phyloP scores from a whole-genome alignment of 2,113 vertebrate genomes.

The Callionymus lyra region DNA sequence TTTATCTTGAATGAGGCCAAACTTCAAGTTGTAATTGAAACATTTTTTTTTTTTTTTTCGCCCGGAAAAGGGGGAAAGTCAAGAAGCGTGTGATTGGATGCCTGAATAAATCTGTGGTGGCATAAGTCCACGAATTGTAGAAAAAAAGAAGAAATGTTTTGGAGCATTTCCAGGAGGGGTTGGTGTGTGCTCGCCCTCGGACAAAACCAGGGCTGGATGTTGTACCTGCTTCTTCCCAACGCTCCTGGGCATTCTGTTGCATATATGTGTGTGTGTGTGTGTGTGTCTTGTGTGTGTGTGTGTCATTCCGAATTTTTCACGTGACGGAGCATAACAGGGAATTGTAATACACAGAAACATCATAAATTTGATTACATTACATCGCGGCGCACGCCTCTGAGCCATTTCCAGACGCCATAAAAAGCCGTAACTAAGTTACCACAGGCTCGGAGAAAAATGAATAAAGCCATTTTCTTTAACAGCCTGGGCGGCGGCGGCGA shows the following conservation, averaged over 20 bases:
- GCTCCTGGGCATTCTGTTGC: conserved; percentile 13
- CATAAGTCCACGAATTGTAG: conserved; percentile 4
- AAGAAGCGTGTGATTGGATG: conserved; percentile 31
- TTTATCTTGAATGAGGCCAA: conserved; percentile 17
- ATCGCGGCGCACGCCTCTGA: conserved; percentile 48
- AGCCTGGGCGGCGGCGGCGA: conserved; percentile 32
- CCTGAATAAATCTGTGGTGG: conserved; percentile 25
- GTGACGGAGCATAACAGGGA: conserved; percentile 54
- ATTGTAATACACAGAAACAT: conserved; percentile 63
- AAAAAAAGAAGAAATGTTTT: conserved; percentile 16
- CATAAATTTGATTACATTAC: conserved; percentile 65
- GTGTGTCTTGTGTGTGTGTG: conserved; percentile 6
- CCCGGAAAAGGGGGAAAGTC: conserved; percentile 30
- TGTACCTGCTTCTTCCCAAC: conserved; percentile 24
- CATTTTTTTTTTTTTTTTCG: too few relatives aligned
- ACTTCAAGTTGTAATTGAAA: conserved; percentile 12
- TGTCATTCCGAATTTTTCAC: conserved; percentile 45
- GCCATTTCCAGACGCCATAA: conserved; percentile 58
- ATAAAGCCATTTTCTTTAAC: conserved; percentile 63
- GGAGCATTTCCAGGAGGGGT: conserved; percentile 20
- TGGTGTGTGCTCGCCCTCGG: conserved; percentile 5
- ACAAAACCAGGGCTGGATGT: conserved; percentile 20
- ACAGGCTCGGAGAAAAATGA: conserved; percentile 54
- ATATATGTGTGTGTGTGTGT: conserved; percentile 1
- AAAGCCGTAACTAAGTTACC: conserved; percentile 62